phyloP scores from a whole-genome alignment of 2,797 vertebrate genomes.

The Buphagus erythrorhynchus region DNA sequence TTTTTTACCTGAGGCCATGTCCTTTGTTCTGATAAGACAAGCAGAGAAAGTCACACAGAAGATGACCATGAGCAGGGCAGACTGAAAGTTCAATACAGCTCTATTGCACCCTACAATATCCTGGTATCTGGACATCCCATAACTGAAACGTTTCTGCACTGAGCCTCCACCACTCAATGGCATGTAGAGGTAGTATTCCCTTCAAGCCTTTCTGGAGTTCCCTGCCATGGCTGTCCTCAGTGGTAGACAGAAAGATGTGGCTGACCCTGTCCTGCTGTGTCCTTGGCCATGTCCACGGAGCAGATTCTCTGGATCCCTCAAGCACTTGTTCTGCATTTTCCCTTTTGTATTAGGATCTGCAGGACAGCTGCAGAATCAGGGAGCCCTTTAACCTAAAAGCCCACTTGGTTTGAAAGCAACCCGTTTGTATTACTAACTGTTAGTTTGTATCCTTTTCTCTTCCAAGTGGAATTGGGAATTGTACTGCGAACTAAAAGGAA shows the following conservation, averaged over 20 bases:
- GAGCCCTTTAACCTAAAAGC: neutral
- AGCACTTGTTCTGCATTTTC: neutral
- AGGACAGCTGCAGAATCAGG: neutral
- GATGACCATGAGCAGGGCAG: neutral
- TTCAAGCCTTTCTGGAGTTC: neutral
- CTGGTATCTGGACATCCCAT: neutral
- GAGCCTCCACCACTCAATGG: neutral
- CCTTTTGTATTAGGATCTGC: neutral
- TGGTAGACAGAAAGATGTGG: neutral
- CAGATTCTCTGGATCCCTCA: neutral
- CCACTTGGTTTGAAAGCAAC: neutral
- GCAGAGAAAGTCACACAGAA: neutral
- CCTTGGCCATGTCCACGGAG: neutral
- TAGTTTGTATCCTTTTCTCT: neutral
- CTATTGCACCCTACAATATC: neutral
- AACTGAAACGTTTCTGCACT: neutral
- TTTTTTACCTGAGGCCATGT: neutral
- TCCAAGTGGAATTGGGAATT: neutral
- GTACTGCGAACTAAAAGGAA: neutral
- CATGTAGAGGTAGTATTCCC: fast-evolving
- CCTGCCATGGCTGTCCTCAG: neutral
- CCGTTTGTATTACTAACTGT: neutral
- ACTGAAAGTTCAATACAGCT: neutral
- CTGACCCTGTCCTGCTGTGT: neutral
- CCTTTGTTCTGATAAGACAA: neutral